Evolutionary conservation across 2,113 vertebrate genomes (phyloP), one percentile per base, ranked within the genome.

Genomic region (Silurus meridionalis): DNA sequence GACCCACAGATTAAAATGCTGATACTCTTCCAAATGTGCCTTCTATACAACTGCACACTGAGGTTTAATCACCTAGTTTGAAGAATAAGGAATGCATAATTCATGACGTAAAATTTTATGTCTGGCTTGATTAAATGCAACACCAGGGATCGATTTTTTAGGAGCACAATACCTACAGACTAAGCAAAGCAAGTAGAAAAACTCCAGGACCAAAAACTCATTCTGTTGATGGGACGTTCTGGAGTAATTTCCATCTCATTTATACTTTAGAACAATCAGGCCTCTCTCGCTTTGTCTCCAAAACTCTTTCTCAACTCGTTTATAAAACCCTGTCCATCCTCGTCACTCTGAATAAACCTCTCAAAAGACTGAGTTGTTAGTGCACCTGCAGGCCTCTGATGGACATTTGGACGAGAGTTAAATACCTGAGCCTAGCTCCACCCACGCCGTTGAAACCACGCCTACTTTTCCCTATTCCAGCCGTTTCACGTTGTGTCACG

Each of bases 401-500:
- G 15, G 69, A 71, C 37, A 25, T 19, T 71, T 19, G 69, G 14
- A 46, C 2, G 15, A 48, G 28, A 48, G 37, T 37, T 71, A 21
- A 37, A 48, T 37, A 37, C 25, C 53, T 79, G 55, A 19, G 2
- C 53, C n/a, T n/a, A 48, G 53, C 78, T 69, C n/a, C 37, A 55
- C 50, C 13, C 23, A 11, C n/a, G 28, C 55, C 77, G 80, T 10
- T 52, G 28, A 60, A 55, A 11, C 80, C 61, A 57, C 61, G 23
- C 48, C 50, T 60, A 61, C 25, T 19, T 21, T 19, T 21, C 46
- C 25, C 52, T 60, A 57, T 82, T 61, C 55, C 86, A 52, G 25
- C 50, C 21, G 80, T n/a, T 75, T 77, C 67, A 79, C 78, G 83
- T 74, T 60, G 48, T 15, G 48, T 91, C 84, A 92, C 89, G 89